Evolutionary conservation across 1,140 invertebrate species (phyloP).

Genomic region (Drosophila rufa): DNA sequence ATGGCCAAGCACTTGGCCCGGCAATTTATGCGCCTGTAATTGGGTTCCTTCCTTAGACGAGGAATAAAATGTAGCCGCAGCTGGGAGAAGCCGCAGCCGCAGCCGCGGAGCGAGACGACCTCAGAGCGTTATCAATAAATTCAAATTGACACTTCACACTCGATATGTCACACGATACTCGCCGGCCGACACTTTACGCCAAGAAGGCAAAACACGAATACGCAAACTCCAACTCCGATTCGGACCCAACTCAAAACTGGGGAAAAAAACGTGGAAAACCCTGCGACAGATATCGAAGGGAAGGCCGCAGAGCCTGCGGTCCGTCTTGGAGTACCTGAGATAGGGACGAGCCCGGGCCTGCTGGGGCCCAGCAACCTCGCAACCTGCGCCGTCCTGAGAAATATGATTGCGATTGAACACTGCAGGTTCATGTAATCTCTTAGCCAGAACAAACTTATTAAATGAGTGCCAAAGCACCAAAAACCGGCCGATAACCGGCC

Average conservation of each 20-base stretch:
- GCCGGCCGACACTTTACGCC: constrained; percentile 47
- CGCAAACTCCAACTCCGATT: constrained; percentile 9
- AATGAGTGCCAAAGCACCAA: constrained; percentile 77
- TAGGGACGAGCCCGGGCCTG: neutral
- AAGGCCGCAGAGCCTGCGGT: neutral
- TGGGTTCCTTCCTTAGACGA: constrained; percentile 52
- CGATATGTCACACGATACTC: constrained; percentile 85
- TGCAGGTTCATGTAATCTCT: constrained; percentile 85
- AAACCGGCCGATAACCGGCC: constrained; percentile 62
- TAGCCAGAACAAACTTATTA: constrained; percentile 83
- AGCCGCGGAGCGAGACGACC: constrained; percentile 31
- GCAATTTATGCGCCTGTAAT: constrained; percentile 76
- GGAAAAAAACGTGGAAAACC: constrained; percentile 9
- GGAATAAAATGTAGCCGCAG: constrained; percentile 20
- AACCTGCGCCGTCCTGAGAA: constrained; percentile 13
- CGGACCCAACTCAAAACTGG: constrained; percentile 56
- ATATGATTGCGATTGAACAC: constrained; percentile 84
- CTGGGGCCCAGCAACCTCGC: neutral
- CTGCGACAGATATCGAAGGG: constrained; percentile 41
- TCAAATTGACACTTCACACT: constrained; percentile 85
- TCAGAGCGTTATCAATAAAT: constrained; percentile 84
- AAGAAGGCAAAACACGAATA: constrained; percentile 58
- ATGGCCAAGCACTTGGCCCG: constrained; percentile 66
- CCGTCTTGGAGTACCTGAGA: constrained; percentile 16
- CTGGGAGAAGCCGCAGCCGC: neutral